Evolutionary conservation across 2,113 vertebrate species (phyloP).

Genomic region (Aspiorhynchus laticeps): DNA sequence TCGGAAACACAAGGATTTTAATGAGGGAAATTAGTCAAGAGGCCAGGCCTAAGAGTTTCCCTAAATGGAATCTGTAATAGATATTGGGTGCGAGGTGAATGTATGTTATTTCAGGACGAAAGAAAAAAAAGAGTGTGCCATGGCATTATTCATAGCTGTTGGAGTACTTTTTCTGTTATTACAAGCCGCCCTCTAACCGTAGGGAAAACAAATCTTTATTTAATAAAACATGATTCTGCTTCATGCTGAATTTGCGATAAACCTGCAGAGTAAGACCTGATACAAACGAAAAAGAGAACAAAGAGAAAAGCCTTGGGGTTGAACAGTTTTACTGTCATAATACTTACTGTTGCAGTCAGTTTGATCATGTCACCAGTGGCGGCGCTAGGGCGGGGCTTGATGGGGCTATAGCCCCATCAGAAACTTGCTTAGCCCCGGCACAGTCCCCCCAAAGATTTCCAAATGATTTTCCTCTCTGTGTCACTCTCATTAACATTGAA

Average conservation of each 20-base stretch:
- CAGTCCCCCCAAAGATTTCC: too few relatives aligned
- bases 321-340: background rate
- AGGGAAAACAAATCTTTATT: conserved; percentile 23
- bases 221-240: conserved; percentile 22
- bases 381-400: too few relatives aligned
- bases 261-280: conserved; percentile 31
- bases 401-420: too few relatives aligned
- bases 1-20: conserved; percentile 32
- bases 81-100: background rate
- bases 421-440: too few relatives aligned
- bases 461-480: too few relatives aligned
- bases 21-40: conserved; percentile 35
- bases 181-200: background rate
- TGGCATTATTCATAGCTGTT: background rate
- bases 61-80: conserved; percentile 23
- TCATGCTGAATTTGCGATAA: conserved; percentile 26
- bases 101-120: background rate
- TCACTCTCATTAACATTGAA: too few relatives aligned
- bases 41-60: background rate
- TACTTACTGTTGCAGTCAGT: background rate
- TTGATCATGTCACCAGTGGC: conserved; percentile 7
- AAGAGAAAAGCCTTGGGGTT: conserved; percentile 2
- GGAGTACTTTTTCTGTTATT: conserved; percentile 19
- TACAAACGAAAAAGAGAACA: conserved; percentile 15
- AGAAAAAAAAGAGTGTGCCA: background rate